phyloP scores from a whole-genome alignment of 2,797 vertebrate genomes.

The Poecilia picta region DNA sequence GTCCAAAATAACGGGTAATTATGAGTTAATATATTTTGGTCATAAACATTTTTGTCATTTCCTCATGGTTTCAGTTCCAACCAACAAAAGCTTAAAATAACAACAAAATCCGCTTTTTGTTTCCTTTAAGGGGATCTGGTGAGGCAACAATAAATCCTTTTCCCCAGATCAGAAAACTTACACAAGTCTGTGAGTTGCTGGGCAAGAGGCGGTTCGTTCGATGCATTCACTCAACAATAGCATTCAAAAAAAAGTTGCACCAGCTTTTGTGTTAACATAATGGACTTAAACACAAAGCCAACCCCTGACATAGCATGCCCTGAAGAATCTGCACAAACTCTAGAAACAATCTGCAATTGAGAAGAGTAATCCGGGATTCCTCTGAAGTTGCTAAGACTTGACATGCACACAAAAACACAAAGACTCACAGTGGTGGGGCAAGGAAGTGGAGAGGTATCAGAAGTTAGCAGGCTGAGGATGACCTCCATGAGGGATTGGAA shows the following conservation, averaged over 20 bases:
- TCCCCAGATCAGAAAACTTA: constrained; percentile 66
- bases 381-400: background rate
- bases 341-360: constrained; percentile 26
- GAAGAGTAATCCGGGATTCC: constrained; percentile 13
- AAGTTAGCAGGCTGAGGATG: constrained; percentile 81
- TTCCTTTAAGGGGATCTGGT: constrained; percentile 49
- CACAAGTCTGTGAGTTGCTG: constrained; percentile 55
- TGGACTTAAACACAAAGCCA: background rate
- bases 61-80: constrained; percentile 35
- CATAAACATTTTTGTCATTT: constrained; percentile 9
- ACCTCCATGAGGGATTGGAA: constrained; percentile 74
- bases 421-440: constrained; percentile 73
- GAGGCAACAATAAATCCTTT: constrained; percentile 67
- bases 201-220: constrained; percentile 48
- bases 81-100: constrained; percentile 34
- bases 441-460: constrained; percentile 71
- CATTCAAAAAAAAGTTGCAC: constrained; percentile 25
- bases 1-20: background rate
- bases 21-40: background rate
- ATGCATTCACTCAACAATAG: constrained; percentile 39
- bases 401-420: constrained; percentile 10
- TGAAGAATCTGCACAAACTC: constrained; percentile 36
- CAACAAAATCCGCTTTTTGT: constrained; percentile 53
- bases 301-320: constrained; percentile 30
- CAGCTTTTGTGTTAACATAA: constrained; percentile 15